A percentile compares a stretch with the other conserved stretches of the same genome.
phyloP scores from a whole-genome alignment of 2,888 invertebrate genomes.

The Platycnemis pennipes region DNA sequence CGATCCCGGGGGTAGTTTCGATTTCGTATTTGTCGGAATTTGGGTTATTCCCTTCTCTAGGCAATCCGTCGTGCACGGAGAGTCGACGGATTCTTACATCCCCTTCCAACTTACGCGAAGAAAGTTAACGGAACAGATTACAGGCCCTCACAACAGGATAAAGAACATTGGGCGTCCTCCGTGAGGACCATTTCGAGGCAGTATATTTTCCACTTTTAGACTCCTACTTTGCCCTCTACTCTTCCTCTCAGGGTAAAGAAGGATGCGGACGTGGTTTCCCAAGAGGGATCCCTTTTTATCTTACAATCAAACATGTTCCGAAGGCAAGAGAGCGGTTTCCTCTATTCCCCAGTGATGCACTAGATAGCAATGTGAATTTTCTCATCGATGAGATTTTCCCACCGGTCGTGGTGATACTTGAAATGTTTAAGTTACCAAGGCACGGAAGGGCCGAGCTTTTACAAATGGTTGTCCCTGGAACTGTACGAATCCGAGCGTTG shows the following conservation, averaged over 20 bases:
- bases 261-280: neutral
- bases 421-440: neutral
- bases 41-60: neutral
- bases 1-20: neutral
- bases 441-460: neutral
- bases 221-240: neutral
- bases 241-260: constrained; percentile 1
- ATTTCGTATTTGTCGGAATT: neutral
- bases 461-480: too few relatives aligned
- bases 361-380: neutral
- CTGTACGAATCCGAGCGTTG: too few relatives aligned
- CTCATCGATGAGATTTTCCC: neutral
- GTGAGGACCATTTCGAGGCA: neutral
- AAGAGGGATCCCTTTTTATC: neutral
- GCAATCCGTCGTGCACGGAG: neutral
- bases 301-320: neutral
- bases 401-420: neutral
- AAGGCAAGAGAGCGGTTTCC: neutral
- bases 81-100: neutral
- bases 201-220: too few relatives aligned
- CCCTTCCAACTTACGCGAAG: neutral
- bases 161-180: neutral
- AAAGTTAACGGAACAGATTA: neutral
- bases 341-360: neutral
- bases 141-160: neutral